Evolutionary conservation across 2,888 invertebrate genomes (phyloP).

Genomic region (Caenorhabditis sp.): DNA sequence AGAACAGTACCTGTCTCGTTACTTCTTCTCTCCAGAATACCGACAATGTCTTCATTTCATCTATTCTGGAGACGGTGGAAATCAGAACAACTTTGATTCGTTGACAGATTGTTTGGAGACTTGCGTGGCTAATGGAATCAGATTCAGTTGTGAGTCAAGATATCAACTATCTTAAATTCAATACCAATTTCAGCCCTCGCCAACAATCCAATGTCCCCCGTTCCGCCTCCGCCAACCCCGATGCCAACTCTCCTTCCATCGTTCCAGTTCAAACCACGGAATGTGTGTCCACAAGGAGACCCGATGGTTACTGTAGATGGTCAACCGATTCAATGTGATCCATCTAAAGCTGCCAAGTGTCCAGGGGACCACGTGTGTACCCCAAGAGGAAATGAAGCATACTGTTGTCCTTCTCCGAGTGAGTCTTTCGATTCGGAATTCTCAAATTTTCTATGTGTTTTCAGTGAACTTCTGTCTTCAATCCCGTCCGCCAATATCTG

Average conservation of each 20-base stretch:
- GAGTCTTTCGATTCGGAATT: no score
- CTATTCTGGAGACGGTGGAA: constrained; percentile 71
- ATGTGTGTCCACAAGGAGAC: constrained; percentile 70
- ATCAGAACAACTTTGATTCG: constrained; percentile 69
- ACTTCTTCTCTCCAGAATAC: constrained; percentile 73
- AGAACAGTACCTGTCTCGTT: constrained; percentile 65
- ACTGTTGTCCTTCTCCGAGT: constrained; percentile 74
- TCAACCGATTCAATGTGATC: constrained; percentile 61
- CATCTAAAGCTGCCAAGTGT: constrained; percentile 64
- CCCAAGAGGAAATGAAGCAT: constrained; percentile 58
- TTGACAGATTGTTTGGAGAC: constrained; percentile 69
- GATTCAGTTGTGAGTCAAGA: constrained; percentile 67
- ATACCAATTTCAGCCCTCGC: constrained; percentile 43
- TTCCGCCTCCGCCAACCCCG: constrained; percentile 31
- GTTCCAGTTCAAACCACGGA: constrained; percentile 49
- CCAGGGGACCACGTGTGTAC: constrained; percentile 70
- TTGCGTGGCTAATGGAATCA: constrained; percentile 70
- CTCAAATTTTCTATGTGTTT: no score
- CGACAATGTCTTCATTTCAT: constrained; percentile 73
- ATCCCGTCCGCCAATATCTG: constrained; percentile 67
- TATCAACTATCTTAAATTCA: background rate
- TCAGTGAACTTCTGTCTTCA: constrained; percentile 71
- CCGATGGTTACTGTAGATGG: constrained; percentile 61
- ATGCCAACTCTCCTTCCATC: constrained; percentile 1
- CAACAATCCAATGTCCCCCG: constrained; percentile 40